These are phyloP conservation scores for Andricus curvator DNA, from an alignment of 2,888 invertebrate genomes.

Conservation along the genomic window DNA sequence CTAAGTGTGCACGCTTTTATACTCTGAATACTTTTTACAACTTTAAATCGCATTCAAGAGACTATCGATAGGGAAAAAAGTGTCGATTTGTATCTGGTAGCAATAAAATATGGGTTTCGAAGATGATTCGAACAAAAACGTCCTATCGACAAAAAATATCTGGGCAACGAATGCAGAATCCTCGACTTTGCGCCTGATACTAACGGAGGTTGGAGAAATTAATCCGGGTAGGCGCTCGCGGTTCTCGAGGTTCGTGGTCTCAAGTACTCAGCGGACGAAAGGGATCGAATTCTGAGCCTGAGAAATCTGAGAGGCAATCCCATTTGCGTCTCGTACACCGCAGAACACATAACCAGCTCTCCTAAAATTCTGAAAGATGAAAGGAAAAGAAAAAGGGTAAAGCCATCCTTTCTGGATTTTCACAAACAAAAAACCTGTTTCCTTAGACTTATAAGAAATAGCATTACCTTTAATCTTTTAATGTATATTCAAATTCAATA, in stretches of 20 bases:
- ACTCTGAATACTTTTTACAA: no score
- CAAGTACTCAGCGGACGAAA: slow-evolving; percentile 30
- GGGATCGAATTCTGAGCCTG: slow-evolving; percentile 33
- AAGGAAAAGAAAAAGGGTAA: background rate
- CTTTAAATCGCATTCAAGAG: background rate
- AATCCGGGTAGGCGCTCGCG: slow-evolving; percentile 24
- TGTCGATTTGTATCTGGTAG: background rate
- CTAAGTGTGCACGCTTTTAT: no score
- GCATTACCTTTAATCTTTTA: no score
- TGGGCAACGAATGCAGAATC: slow-evolving; percentile 4
- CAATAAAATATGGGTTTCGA: background rate
- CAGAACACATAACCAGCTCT: background rate
- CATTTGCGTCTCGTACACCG: slow-evolving; percentile 24
- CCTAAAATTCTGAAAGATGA: background rate
- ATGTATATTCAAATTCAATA: no score
- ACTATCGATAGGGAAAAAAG: background rate
- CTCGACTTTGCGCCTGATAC: slow-evolving; percentile 9
- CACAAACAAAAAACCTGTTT: no score
- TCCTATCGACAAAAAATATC: no score
- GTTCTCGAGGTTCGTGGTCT: slow-evolving; percentile 24
- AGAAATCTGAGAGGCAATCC: slow-evolving; percentile 30
- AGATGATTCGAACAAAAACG: background rate
- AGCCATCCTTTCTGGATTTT: no score
- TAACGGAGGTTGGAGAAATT: slow-evolving; percentile 31
- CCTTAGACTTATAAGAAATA: no score